Evolutionary conservation across 2,797 vertebrate species (phyloP).

Genomic region (Tauraco hartlaubi): DNA sequence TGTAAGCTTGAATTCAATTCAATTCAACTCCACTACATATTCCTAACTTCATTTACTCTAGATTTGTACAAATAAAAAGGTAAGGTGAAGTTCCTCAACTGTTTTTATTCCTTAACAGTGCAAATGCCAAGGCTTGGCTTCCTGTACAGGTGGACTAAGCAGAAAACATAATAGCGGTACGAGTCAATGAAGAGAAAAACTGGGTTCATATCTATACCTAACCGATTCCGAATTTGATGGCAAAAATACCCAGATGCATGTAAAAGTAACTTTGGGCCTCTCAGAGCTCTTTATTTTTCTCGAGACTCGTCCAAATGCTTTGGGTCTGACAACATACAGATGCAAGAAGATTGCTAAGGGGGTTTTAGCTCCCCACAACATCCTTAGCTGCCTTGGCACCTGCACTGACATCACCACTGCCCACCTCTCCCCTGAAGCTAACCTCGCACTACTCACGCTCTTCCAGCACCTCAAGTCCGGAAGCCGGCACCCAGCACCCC

Average conservation of each 20-base stretch:
- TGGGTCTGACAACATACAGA: not conserved
- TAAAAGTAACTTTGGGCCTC: not conserved
- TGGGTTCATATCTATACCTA: not conserved
- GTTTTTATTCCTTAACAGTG: not conserved
- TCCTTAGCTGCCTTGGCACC: not conserved
- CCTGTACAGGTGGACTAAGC: not conserved
- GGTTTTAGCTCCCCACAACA: not conserved
- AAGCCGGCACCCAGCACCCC: not conserved
- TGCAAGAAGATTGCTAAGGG: not conserved
- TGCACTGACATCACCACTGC: not conserved
- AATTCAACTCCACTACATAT: not conserved
- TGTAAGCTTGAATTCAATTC: not conserved
- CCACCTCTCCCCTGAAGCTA: not conserved
- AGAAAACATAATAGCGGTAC: not conserved
- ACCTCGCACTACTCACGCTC: accelerated
- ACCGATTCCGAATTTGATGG: accelerated
- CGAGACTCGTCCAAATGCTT: not conserved
- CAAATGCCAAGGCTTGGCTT: not conserved
- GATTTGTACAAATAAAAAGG: not conserved
- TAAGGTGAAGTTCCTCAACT: not conserved
- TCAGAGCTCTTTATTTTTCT: not conserved
- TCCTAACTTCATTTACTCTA: not conserved
- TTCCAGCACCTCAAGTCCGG: not conserved
- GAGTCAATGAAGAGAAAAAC: not conserved
- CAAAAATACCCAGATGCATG: not conserved